phyloP scores from a whole-genome alignment of 2,113 vertebrate genomes.

The Turdus rufiventris region DNA sequence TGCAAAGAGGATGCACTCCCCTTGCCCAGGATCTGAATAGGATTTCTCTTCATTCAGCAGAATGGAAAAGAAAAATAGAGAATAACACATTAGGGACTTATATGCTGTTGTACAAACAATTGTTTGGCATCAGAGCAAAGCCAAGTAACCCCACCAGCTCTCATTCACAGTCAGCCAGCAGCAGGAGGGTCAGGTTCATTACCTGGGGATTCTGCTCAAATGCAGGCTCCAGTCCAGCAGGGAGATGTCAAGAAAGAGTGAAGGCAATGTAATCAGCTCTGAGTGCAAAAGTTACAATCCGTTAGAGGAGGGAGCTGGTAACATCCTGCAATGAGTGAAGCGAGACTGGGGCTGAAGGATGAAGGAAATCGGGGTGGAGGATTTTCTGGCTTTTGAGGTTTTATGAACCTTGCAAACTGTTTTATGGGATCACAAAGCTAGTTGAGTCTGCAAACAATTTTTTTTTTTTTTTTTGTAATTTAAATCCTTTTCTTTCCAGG shows the following conservation, averaged over 20 bases:
- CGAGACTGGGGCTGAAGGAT: not conserved
- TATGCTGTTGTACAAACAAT: not conserved
- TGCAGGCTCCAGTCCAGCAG: not conserved
- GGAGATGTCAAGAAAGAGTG: not conserved
- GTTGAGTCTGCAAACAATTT: not conserved
- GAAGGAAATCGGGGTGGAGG: not conserved
- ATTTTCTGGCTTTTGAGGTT: conserved; percentile 52
- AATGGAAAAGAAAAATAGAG: not conserved
- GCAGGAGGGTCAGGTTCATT: not conserved
- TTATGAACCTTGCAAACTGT: conserved; percentile 38
- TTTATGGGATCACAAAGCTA: conserved; percentile 34
- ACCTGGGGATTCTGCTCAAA: not conserved
- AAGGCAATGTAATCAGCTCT: not conserved
- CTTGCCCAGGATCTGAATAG: not conserved
- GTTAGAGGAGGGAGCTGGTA: not conserved
- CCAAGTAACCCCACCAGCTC: not conserved
- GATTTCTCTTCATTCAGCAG: not conserved
- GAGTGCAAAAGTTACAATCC: not conserved
- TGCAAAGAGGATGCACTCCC: not conserved
- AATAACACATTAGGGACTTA: not conserved
- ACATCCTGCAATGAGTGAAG: not conserved
- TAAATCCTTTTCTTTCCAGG: conserved; percentile 19
- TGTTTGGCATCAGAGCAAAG: conserved; percentile 12
- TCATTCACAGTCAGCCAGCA: not conserved
- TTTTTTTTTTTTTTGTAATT: not conserved